Evolutionary conservation across 92 coral and sea anemone species (phyloP), one percentile per base, ranked within the genome.

Genomic region (Metridium senile): DNA sequence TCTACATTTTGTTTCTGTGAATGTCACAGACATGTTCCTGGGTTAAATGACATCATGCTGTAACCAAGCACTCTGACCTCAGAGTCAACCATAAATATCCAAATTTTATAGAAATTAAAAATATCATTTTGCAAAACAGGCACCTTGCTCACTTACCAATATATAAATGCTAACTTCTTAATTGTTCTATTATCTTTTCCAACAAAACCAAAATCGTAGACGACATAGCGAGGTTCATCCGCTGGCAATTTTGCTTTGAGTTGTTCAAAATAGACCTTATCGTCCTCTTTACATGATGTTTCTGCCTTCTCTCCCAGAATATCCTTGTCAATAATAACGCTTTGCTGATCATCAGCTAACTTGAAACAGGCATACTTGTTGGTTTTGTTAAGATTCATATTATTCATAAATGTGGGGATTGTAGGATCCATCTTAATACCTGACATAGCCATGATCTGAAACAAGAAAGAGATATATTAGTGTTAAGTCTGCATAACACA

Each of bases 291-390:
- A 22, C 30, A 25, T 0, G 11, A 22, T 16, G 86, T 82, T 10
- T 30, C 22, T 9, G 51, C 70, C 31, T 53, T 53, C 2, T 4
- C 70, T 35, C 74, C 74, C 11, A 68, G 21, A 2, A 51, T 70
- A 19, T 82, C 81, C 2, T 65, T 43, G 11, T 65, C 86, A 26
- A 82, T 34, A 4, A 29, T 29, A 62, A 58, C 72, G 0, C 2
- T 35, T 45, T 35, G 33, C 69, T 66, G 27, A 32, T 82, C 75
- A 45, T 67, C 81, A 20, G 86, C 52, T 10, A 82, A 31, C 57
- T 82, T 82, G 58, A 82, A 75, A 20, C 46, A 6, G 11, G 71
- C 86, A 67, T 29, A 82, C 45, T 82, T 82, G 75, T 67, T 68
- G 1, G 31, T 62, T 27, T 58, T 57, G 33, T 65, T 25, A 9